phyloP scores from a whole-genome alignment of 2,797 vertebrate species.

The Scolopax rusticola region DNA sequence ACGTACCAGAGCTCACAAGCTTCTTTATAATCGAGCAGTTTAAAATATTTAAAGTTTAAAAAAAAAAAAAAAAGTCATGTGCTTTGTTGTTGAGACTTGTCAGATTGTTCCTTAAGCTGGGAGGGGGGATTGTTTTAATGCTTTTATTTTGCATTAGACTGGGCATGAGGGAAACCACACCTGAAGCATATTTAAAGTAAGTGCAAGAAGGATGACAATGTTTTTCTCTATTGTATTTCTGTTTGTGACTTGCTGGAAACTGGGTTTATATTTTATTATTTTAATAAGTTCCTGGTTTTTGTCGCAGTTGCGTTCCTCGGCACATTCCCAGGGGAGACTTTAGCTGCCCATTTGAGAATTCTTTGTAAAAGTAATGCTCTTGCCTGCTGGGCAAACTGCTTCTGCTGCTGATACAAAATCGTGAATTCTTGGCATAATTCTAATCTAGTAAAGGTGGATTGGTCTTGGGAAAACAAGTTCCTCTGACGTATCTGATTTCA shows the following conservation, averaged over 20 bases:
- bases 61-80: not conserved
- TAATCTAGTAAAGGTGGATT: not conserved
- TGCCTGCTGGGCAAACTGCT: conserved; percentile 11
- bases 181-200: not conserved
- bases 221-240: not conserved
- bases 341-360: not conserved
- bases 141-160: not conserved
- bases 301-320: not conserved
- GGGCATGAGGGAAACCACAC: not conserved
- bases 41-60: not conserved
- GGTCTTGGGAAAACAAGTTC: not conserved
- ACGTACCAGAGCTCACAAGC: not conserved
- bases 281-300: not conserved
- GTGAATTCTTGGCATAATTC: not conserved
- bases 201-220: not conserved
- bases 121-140: not conserved
- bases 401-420: not conserved
- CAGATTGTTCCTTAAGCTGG: not conserved
- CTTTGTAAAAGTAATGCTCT: not conserved
- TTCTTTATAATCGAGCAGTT: not conserved
- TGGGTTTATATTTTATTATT: not conserved
- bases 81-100: not conserved
- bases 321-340: not conserved
- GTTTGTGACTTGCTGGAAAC: not conserved
- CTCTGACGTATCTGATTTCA: not conserved